Conservation (phyloP, 1,140 invertebrate species). For the Ctenoplectra terminalis region DNA sequence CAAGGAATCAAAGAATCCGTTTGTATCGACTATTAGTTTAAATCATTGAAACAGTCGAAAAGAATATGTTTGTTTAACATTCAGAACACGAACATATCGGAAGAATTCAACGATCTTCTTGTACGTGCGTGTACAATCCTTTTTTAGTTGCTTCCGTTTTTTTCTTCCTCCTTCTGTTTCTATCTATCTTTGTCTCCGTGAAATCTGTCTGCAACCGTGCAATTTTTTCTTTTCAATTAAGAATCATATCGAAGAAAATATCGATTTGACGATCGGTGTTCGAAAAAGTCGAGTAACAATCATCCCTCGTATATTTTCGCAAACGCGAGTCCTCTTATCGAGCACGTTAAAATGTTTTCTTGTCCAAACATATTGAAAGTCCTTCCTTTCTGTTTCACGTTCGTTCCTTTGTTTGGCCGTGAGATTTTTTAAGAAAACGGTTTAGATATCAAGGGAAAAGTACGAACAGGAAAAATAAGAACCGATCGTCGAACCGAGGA, state of each 20-base stretch:
- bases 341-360: too few relatives aligned
- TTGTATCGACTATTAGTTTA: background rate
- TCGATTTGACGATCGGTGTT: conserved; percentile 38
- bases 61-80: conserved; percentile 5
- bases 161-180: background rate
- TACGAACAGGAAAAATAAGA: too few relatives aligned
- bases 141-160: conserved; percentile 27
- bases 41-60: background rate
- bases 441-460: background rate
- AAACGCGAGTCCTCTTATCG: background rate
- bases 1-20: background rate
- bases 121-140: conserved; percentile 20
- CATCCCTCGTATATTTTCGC: background rate
- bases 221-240: background rate
- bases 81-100: background rate
- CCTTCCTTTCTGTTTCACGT: too few relatives aligned
- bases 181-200: background rate
- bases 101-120: conserved; percentile 18
- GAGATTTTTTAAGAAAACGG: too few relatives aligned
- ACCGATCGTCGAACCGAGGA: conserved; percentile 19
- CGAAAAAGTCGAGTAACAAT: too few relatives aligned
- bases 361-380: too few relatives aligned
- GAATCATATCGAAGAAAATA: background rate
- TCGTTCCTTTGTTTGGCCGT: too few relatives aligned
- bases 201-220: background rate